A percentile compares a stretch with the other conserved stretches of the same genome.
Conservation (phyloP, 2,888 invertebrate genomes). For the Anagyrus pseudococci region DNA sequence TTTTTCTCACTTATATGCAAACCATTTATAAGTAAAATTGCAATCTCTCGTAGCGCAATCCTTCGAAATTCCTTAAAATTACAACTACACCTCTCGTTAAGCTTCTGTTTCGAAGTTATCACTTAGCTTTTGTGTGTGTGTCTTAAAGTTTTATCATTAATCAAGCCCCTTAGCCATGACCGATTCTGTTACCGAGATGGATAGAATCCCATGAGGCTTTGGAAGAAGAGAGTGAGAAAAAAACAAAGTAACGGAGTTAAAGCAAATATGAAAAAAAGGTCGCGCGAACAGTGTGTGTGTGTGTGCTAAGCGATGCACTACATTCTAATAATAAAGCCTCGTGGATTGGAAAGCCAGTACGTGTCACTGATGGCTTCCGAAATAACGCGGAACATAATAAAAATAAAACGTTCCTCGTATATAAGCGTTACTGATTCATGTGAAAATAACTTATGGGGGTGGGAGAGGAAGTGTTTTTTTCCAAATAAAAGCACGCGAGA, state of each 20-base stretch:
- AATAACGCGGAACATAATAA: constrained; percentile 7
- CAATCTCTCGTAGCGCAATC: constrained; percentile 1
- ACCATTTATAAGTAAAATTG: constrained; percentile 5
- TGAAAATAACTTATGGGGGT: background rate
- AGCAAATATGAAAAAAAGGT: constrained; percentile 1
- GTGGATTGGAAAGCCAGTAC: constrained; percentile 4
- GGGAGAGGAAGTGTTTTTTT: background rate
- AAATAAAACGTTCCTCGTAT: constrained; percentile 13
- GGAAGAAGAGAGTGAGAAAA: too few species aligned
- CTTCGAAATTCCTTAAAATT: background rate
- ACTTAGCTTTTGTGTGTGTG: background rate
- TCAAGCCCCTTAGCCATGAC: too few species aligned
- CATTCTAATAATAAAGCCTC: constrained; percentile 22
- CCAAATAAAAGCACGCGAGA: constrained; percentile 12
- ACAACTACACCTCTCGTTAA: background rate
- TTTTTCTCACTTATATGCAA: constrained; percentile 13
- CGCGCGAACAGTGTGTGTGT: constrained; percentile 3
- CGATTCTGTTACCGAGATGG: background rate
- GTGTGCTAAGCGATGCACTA: constrained; percentile 8
- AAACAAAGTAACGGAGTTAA: background rate
- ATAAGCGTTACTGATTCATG: background rate
- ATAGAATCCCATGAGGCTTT: background rate
- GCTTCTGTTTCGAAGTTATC: background rate
- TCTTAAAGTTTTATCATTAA: background rate
- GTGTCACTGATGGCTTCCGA: background rate